These are phyloP conservation scores for Drosophila borborema DNA, from an alignment of 2,888 invertebrate genomes.

Conservation along the genomic window DNA sequence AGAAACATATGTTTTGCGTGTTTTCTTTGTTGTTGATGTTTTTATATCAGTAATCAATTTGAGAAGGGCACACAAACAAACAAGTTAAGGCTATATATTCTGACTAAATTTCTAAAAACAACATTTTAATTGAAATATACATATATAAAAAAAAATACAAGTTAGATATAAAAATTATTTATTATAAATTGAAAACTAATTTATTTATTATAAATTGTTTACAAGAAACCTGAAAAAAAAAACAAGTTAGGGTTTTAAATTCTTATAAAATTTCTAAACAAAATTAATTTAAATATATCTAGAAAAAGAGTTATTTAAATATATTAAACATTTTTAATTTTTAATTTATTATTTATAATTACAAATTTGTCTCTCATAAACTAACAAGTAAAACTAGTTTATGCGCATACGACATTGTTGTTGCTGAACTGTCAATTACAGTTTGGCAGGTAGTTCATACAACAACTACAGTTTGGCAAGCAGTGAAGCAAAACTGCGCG, in stretches of 20 bases:
- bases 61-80: neutral
- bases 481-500: conserved; percentile 5
- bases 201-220: neutral
- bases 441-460: neutral
- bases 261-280: neutral
- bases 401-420: neutral
- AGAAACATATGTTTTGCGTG: conserved; percentile 12
- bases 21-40: neutral
- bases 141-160: neutral
- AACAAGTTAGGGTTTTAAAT: neutral
- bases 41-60: conserved; percentile 4
- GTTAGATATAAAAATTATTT: neutral
- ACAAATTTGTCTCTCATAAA: neutral
- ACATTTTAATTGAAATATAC: neutral
- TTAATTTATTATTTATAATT: neutral
- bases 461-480: neutral
- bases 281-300: neutral
- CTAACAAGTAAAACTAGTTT: neutral
- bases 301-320: neutral
- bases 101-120: too few species aligned
- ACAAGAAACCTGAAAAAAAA: neutral
- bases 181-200: neutral
- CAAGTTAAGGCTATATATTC: neutral
- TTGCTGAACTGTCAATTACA: neutral
- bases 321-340: too few species aligned